Evolutionary conservation across 2,113 vertebrate species (phyloP), one percentile per base, ranked within the genome.

Genomic region (Heloderma charlesbogerti): DNA sequence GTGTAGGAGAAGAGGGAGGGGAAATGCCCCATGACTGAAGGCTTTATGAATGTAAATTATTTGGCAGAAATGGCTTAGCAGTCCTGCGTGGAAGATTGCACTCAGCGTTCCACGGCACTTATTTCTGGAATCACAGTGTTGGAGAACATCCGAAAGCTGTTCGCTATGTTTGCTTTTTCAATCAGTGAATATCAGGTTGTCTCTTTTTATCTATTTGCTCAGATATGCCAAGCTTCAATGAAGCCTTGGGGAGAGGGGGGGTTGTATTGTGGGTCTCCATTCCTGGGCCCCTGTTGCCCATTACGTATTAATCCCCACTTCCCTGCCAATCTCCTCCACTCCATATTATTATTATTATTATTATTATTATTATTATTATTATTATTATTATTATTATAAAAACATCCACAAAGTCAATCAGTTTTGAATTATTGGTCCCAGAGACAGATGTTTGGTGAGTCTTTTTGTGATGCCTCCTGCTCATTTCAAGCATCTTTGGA

Each of bases 31-130:
- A 69, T 91, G 94, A 89, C 31, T 94, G 94, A 96, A 96, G 87
- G 86, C 90, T 94, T 94, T 94, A 96, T 95, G 91, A 95, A 95
- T 96, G 95, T 95, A 95, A 95, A 96, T 95, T 45, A 89, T 90
- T 96, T 94, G 93, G 90, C 92, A 96, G 93, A 93, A 96, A 94
- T 57, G 84, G 54, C 93, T 95, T 95, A 92, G 90, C 88, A 91
- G 94, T 84, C 95, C 94, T 91, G 89, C 82, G 90, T 91, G 85
- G 96, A 96, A 96, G 95, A 97, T 97, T 95, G 94, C 86, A 81
- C 91, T 95, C 87, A 71, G 85, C 89, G 84, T 92, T 94, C 89
- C 95, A 92, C 93, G 94, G 93, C 91, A 82, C 92, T 95, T 96
- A 95, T 95, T 95, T 96, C 95, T 77, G 54, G 95, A 96, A 95